Percentiles rank a stretch among this genome's conserved stretches.
Evolutionary conservation across 2,797 vertebrate species (phyloP).

Genomic region (Peromyscus attwateri): DNA sequence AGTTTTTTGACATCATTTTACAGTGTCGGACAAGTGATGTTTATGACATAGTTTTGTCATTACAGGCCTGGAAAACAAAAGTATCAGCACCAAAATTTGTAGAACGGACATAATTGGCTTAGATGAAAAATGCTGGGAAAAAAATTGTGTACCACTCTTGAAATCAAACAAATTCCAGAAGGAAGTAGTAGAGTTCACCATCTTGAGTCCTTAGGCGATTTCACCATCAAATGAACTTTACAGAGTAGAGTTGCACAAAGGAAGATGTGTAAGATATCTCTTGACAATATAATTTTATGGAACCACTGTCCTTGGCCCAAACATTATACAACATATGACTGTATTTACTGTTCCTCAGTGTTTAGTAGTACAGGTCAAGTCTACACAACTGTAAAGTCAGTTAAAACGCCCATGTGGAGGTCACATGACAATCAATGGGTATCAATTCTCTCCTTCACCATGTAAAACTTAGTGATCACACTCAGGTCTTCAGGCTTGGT

Average conservation of each 20-base stretch:
- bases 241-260: not conserved
- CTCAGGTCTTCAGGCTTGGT: not conserved
- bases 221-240: not conserved
- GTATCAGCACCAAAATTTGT: not conserved
- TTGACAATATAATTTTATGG: not conserved
- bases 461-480: not conserved
- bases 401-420: not conserved
- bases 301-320: not conserved
- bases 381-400: not conserved
- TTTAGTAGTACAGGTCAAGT: not conserved
- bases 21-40: not conserved
- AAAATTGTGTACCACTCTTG: not conserved
- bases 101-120: not conserved
- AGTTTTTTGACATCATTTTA: not conserved
- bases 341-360: not conserved
- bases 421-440: not conserved
- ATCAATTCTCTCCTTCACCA: not conserved
- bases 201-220: not conserved
- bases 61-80: not conserved
- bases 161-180: not conserved
- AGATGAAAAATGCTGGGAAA: not conserved
- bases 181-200: accelerated
- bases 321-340: not conserved
- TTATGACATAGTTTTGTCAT: not conserved
- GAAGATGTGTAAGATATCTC: not conserved